A percentile compares a stretch with the other conserved stretches of the same genome.
These are phyloP conservation scores for Cactoblastis cactorum DNA, from an alignment of 2,888 invertebrate species.

Conservation along the genomic window DNA sequence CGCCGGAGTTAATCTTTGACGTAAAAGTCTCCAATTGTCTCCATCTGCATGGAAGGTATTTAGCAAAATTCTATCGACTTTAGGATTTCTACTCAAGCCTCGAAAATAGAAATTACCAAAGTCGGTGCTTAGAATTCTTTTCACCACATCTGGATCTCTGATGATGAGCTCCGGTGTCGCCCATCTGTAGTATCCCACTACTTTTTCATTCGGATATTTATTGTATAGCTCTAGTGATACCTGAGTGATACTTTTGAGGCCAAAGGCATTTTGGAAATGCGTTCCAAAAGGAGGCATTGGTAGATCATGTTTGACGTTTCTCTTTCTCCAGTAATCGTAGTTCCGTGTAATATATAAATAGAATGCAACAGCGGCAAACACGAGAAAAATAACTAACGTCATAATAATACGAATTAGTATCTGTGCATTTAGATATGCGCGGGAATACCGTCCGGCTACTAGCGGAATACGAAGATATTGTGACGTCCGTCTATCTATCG, in stretches of 20 bases:
- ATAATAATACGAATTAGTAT: not conserved
- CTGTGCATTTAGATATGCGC: not conserved
- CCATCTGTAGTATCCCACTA: conserved; percentile 52
- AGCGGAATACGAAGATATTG: not conserved
- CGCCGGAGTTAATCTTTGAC: conserved; percentile 55
- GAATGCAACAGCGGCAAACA: conserved; percentile 26
- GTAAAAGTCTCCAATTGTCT: conserved; percentile 53
- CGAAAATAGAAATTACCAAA: conserved; percentile 48
- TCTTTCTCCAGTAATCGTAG: conserved; percentile 48
- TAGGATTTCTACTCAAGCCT: conserved; percentile 38
- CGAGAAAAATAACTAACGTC: conserved; percentile 28
- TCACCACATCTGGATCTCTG: conserved; percentile 48
- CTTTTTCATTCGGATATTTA: conserved; percentile 51
- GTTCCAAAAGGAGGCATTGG: conserved; percentile 52
- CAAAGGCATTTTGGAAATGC: conserved; percentile 37
- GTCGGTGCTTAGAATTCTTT: conserved; percentile 43
- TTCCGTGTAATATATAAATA: conserved; percentile 46
- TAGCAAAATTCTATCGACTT: conserved; percentile 39
- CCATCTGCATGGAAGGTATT: conserved; percentile 54
- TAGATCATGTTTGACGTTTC: conserved; percentile 47
- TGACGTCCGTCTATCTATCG: no score
- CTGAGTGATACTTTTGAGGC: conserved; percentile 36
- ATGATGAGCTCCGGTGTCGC: conserved; percentile 47
- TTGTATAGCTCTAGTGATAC: conserved; percentile 41
- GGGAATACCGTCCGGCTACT: not conserved